phyloP scores from a whole-genome alignment of 2,797 vertebrate species.

The Clarias platycephalus region DNA sequence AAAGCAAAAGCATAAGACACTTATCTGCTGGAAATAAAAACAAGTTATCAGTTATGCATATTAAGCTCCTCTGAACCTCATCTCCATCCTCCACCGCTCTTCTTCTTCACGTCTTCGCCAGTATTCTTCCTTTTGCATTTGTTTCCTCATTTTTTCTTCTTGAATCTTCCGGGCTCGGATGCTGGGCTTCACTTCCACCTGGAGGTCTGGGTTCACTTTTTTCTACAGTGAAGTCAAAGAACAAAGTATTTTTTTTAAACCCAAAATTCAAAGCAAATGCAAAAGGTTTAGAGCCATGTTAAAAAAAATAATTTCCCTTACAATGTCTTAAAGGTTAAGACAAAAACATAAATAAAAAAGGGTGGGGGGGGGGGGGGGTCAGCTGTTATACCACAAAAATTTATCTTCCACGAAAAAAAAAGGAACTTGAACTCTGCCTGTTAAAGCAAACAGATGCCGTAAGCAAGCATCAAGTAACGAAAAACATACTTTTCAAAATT shows the following conservation, averaged over 20 bases:
- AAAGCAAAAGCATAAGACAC: neutral
- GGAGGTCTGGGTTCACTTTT: conserved; percentile 98
- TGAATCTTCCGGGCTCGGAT: conserved; percentile 97
- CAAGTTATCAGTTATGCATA: neutral
- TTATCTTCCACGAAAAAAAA: neutral
- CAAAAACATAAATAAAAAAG: too few relatives aligned
- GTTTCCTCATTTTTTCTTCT: conserved; percentile 98
- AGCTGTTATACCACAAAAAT: neutral
- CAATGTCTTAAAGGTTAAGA: too few relatives aligned
- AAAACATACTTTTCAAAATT: neutral
- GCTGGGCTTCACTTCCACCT: conserved; percentile 98
- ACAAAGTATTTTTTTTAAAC: neutral
- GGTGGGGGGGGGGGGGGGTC: too few relatives aligned
- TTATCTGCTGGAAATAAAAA: neutral
- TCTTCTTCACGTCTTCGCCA: conserved; percentile 97
- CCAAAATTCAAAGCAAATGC: neutral
- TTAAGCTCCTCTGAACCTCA: conserved; percentile 76
- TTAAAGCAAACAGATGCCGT: neutral
- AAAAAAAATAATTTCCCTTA: too few relatives aligned
- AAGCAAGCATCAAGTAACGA: neutral
- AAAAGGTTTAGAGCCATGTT: neutral
- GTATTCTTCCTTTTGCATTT: conserved; percentile 98
- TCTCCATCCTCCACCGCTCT: conserved; percentile 98
- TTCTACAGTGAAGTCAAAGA: conserved; percentile 74
- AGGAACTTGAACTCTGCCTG: neutral